phyloP scores from a whole-genome alignment of 2,888 invertebrate species.

The Caenorhabditis becei region DNA sequence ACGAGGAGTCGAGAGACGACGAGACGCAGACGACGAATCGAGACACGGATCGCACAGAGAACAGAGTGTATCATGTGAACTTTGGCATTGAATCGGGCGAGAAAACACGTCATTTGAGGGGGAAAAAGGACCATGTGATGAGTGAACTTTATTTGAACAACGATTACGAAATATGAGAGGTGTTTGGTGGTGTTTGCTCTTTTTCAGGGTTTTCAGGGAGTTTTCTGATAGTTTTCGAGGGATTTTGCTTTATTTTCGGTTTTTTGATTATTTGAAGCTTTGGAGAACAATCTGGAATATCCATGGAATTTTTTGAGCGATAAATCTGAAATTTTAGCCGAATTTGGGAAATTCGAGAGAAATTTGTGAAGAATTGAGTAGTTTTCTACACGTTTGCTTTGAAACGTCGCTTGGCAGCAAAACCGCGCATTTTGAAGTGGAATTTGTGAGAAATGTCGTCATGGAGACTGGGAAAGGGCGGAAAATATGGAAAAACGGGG shows the following conservation, averaged over 20 bases:
- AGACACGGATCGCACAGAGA: slow-evolving; percentile 19
- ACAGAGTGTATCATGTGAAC: slow-evolving; percentile 19
- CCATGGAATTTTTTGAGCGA: too few relatives aligned
- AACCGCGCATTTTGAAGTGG: neutral
- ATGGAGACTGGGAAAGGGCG: neutral
- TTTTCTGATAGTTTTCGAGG: too few relatives aligned
- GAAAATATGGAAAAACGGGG: neutral
- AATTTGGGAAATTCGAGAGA: too few relatives aligned
- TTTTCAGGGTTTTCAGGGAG: slow-evolving; percentile 11
- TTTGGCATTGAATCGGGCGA: slow-evolving; percentile 4
- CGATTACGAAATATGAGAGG: neutral
- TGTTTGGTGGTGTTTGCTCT: neutral
- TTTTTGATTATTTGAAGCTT: too few relatives aligned
- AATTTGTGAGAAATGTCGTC: neutral
- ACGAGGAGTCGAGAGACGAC: slow-evolving; percentile 10
- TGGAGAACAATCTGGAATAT: too few relatives aligned
- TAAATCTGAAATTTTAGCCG: too few relatives aligned
- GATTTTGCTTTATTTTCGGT: too few relatives aligned
- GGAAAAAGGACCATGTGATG: slow-evolving; percentile 3
- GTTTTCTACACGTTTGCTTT: too few relatives aligned
- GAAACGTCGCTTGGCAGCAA: too few relatives aligned
- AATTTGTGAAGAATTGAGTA: too few relatives aligned
- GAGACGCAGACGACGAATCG: slow-evolving; percentile 20
- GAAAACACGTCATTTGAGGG: neutral
- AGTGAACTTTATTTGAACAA: neutral